These are phyloP conservation scores for Corythoichthys haematopterus DNA, from an alignment of 2,113 vertebrate species.

Conservation along the genomic window DNA sequence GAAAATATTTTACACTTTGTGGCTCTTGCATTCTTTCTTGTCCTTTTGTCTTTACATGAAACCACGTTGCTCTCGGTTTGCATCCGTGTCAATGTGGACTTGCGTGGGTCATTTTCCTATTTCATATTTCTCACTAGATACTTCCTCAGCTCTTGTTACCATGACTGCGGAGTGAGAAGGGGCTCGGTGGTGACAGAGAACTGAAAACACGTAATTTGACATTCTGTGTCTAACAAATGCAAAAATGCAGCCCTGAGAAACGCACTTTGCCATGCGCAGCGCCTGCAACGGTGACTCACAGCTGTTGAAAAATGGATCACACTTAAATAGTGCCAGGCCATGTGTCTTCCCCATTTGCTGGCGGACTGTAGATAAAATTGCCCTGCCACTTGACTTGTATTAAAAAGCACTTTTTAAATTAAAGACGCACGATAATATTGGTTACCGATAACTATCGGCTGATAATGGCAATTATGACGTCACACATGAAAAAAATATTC, in stretches of 20 bases:
- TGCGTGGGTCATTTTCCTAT: conserved; percentile 60
- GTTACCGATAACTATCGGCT: too few species aligned
- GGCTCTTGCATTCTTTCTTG: neutral
- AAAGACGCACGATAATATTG: too few species aligned
- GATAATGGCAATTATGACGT: too few species aligned
- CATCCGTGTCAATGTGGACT: conserved; percentile 65
- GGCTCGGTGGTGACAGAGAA: conserved; percentile 42
- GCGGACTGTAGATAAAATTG: conserved; percentile 4
- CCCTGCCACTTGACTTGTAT: conserved; percentile 10
- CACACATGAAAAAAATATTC: too few species aligned
- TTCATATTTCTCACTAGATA: conserved; percentile 58
- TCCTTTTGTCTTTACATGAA: conserved; percentile 39
- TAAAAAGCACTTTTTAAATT: conserved; percentile 6
- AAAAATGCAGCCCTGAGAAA: conserved; percentile 35
- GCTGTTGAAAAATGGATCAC: conserved; percentile 48
- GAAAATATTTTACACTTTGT: neutral
- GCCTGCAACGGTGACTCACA: conserved; percentile 38
- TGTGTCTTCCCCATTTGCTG: conserved; percentile 22
- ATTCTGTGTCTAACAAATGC: conserved; percentile 48
- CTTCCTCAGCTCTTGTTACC: conserved; percentile 68
- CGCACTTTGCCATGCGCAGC: conserved; percentile 28
- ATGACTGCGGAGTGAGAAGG: conserved; percentile 59
- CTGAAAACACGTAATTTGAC: conserved; percentile 49
- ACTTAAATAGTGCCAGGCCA: conserved; percentile 36
- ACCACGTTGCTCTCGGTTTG: conserved; percentile 49